These are phyloP conservation scores for Patella ulyssiponensis DNA, from an alignment of 2,888 invertebrate species.

Conservation along the genomic window DNA sequence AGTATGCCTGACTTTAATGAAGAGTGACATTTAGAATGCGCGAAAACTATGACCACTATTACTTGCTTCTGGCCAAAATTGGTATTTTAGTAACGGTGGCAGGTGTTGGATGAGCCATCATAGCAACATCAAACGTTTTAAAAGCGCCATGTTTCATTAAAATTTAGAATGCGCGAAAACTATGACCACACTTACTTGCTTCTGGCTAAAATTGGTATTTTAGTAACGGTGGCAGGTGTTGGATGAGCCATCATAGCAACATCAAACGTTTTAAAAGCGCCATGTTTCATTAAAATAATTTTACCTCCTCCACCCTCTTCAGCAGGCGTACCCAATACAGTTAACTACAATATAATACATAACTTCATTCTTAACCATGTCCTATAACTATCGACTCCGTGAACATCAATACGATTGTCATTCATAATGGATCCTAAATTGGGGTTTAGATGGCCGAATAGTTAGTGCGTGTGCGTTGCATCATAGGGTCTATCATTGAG, in stretches of 20 bases:
- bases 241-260: constrained; percentile 64
- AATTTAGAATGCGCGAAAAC: constrained; percentile 5
- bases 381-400: too few relatives aligned
- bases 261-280: constrained; percentile 55
- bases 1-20: too few relatives aligned
- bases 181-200: neutral
- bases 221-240: constrained; percentile 31
- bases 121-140: constrained; percentile 53
- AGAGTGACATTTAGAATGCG: too few relatives aligned
- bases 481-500: too few relatives aligned
- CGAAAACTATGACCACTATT: too few relatives aligned
- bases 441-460: too few relatives aligned
- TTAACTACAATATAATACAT: constrained; percentile 41
- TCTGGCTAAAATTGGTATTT: neutral
- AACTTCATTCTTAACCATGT: too few relatives aligned
- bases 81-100: constrained; percentile 20
- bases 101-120: constrained; percentile 61
- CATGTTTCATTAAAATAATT: constrained; percentile 50
- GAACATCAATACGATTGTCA: too few relatives aligned
- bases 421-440: too few relatives aligned
- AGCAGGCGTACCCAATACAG: constrained; percentile 62
- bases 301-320: constrained; percentile 64
- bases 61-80: too few relatives aligned
- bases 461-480: too few relatives aligned
- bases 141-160: constrained; percentile 55